Evolutionary conservation across 2,113 vertebrate genomes (phyloP), one percentile per base, ranked within the genome.

Genomic region (Accipiter cooperii): DNA sequence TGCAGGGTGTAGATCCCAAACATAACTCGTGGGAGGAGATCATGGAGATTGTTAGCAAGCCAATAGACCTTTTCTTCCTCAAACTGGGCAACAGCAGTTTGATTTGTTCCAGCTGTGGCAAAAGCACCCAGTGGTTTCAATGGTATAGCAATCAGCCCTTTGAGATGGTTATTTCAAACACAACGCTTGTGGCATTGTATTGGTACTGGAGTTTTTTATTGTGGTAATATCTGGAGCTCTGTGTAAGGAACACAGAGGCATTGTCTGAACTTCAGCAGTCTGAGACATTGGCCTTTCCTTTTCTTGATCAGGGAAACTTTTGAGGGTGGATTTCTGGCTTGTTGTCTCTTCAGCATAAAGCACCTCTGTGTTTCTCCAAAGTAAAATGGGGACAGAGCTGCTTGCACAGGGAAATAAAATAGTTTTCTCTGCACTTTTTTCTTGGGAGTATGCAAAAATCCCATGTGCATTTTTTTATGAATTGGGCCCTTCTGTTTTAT

Each of bases 391-490:
- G 77, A 77, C 57, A 92, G 80, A 89, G 85, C 68, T 97, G 84
- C 88, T 95, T 95, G 95, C 90, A 88, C 63, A 88, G 82, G 73
- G 93, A 96, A 93, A 96, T 97, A 93, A 97, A 95, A 84, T 89
- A 84, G 55, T 93, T 91, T 88, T 76, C 83, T 79, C 79, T 84
- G 63, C 61, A 79, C 76, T 92, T 93, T 89, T 81, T 94, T 86
- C 96, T 96, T 96, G 90, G 91, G 75, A 92, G 84, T 95, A 81
- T 94, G 88, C 66, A 90, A 92, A 97, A 96, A 88, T 97, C 97
- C 96, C 97, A 81, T 65, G 97, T 84, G 97, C 71, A 74, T 97
- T 97, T 96, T 97, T 97, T 98, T 97, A 98, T 96, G 98, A 97
- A 97, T 96, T 82, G 96, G 89, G 70, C 85, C 93, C 97, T 98